Evolutionary conservation across 1,140 invertebrate genomes (phyloP).

Genomic region (Caerostris extrusa): DNA sequence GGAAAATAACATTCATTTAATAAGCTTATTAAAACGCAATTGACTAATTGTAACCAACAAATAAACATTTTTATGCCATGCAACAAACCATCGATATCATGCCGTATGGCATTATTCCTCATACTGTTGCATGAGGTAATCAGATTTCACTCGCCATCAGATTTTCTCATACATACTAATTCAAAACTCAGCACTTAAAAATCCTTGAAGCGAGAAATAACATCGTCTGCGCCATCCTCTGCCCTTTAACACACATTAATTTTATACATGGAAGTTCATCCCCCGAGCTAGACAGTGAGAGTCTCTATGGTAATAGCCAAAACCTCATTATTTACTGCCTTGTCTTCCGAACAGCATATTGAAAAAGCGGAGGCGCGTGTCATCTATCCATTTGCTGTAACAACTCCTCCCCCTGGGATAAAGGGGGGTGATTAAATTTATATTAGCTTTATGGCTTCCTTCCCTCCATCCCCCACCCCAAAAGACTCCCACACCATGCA

Average conservation of each 20-base stretch:
- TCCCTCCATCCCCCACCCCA: neutral
- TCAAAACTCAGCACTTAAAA: neutral
- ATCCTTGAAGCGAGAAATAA: constrained; percentile 57
- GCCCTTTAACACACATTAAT: constrained; percentile 65
- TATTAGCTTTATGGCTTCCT: constrained; percentile 53
- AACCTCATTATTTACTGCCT: constrained; percentile 69
- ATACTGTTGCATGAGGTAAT: neutral
- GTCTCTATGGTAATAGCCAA: constrained; percentile 41
- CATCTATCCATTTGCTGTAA: constrained; percentile 3
- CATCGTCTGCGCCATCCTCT: neutral
- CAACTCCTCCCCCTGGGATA: constrained; percentile 12
- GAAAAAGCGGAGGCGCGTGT: constrained; percentile 51
- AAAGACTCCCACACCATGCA: constrained; percentile 42
- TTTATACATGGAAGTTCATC: constrained; percentile 34
- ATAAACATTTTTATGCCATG: no score
- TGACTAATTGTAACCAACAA: no score
- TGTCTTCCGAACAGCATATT: constrained; percentile 62
- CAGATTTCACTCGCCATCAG: neutral
- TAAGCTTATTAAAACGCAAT: no score
- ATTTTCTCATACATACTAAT: constrained; percentile 31
- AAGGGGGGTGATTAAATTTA: constrained; percentile 63
- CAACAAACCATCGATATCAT: no score
- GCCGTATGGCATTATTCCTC: neutral
- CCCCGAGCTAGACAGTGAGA: neutral
- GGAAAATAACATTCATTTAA: no score